Base-by-base conservation (phyloP, 2,113 vertebrate genomes). In the Otolemur garnettii region DNA sequence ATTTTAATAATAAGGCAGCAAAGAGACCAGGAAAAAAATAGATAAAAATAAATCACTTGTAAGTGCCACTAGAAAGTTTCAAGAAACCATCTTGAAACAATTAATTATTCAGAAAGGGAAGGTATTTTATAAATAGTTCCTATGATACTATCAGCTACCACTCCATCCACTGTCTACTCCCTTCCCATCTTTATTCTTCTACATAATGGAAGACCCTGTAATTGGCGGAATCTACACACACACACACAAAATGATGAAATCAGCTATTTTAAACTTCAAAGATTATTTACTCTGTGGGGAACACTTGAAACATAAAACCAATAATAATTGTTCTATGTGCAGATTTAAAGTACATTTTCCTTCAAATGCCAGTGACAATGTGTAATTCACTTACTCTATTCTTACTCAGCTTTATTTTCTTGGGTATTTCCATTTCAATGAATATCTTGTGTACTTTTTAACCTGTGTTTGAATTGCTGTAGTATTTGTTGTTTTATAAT, bases 1-100 rank as follows among this genome's bases (percentile, higher is more conserved):
- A 53, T 75, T 90, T 77, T 50, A n/a, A 66, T 35, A 88, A 79
- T 28, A 84, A 81, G 33, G 77, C 94, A 38, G 71, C 42, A 66
- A 88, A 68, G 1, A 87, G 64, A 89, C 89, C 91, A 84, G 55
- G 45, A 71, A 75, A 71, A 33, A 28, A 66, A 26, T 9, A n/a
- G 26, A 59, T 42, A 42, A 89, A 1, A 95, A 45, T 8, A 93
- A 93, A 30, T 5, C 30, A 45, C n/a, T 90, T 93, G 2, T 72
- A 94, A 95, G 59, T 88, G 50, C 38, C 64, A 78, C 12, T 2
- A 15, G 15, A 85, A 94, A 69, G 26, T 35, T 59, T 75, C 59
- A 91, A 50, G n/a, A 62, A 86, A 35, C 30, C 3, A 19, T 11
- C 12, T 72, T 57, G 22, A 72, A 85, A n/a, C 21, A 59, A 91